Conservation (phyloP, 2,888 invertebrate species). For the Geophilus truncorum region DNA sequence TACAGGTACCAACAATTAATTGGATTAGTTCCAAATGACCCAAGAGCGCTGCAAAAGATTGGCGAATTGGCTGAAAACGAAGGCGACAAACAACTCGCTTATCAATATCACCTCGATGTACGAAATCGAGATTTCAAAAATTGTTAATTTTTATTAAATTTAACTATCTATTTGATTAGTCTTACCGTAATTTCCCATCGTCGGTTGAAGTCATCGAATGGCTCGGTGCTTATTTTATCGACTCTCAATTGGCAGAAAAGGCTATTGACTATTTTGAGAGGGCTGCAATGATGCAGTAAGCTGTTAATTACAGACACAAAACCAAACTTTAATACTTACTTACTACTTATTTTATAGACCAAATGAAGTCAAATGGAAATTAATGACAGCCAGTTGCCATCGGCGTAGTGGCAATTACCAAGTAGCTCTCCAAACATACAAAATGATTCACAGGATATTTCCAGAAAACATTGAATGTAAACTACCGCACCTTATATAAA, state of each 20-base stretch:
- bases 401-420: constrained; percentile 77
- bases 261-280: constrained; percentile 76
- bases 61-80: constrained; percentile 84
- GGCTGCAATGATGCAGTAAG: constrained; percentile 63
- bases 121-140: constrained; percentile 37
- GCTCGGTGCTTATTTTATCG: constrained; percentile 82
- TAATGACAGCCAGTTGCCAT: constrained; percentile 79
- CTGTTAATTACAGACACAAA: too few species aligned
- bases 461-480: constrained; percentile 91
- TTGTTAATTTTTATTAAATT: not conserved
- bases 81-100: constrained; percentile 86
- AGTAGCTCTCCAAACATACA: constrained; percentile 74
- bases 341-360: constrained; percentile 52
- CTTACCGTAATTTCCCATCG: constrained; percentile 65
- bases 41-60: constrained; percentile 78
- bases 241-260: constrained; percentile 81
- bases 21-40: constrained; percentile 80
- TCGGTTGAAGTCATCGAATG: constrained; percentile 76
- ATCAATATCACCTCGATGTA: constrained; percentile 75
- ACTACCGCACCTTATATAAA: too few species aligned
- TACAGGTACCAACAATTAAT: constrained; percentile 72
- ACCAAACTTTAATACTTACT: not conserved
- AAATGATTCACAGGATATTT: constrained; percentile 78
- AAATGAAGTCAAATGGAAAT: constrained; percentile 74
- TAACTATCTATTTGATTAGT: constrained; percentile 49